phyloP scores from a whole-genome alignment of 2,113 vertebrate genomes.

The Noturus placidus region DNA sequence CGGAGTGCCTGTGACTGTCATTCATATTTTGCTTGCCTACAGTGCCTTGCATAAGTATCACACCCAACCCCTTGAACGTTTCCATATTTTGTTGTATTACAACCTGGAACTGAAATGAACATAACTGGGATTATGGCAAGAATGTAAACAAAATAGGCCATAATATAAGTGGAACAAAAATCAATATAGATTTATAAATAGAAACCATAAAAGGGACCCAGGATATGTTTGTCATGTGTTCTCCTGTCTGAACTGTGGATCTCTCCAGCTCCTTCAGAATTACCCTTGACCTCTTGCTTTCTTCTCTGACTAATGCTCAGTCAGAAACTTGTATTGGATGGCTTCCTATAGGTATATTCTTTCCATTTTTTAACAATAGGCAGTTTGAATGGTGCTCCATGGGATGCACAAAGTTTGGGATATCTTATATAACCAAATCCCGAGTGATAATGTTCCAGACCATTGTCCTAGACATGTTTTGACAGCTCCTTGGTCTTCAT shows the following conservation, averaged over 20 bases:
- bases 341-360: neutral
- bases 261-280: neutral
- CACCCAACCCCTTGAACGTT: neutral
- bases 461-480: neutral
- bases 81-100: neutral
- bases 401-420: neutral
- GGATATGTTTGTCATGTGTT: neutral
- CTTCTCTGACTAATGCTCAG: neutral
- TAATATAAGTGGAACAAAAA: neutral
- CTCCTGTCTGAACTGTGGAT: neutral
- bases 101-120: neutral
- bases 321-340: neutral
- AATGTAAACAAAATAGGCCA: neutral
- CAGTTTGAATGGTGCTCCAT: neutral
- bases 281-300: neutral
- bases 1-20: neutral
- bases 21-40: neutral
- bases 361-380: neutral
- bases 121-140: neutral
- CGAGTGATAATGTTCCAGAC: neutral
- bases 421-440: neutral
- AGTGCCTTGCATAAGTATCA: neutral
- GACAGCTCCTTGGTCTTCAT: neutral
- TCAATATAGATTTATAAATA: neutral
- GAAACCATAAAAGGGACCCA: neutral